Base-by-base conservation (phyloP, 2,888 invertebrate species). In the Stegophylla sp. region DNA sequence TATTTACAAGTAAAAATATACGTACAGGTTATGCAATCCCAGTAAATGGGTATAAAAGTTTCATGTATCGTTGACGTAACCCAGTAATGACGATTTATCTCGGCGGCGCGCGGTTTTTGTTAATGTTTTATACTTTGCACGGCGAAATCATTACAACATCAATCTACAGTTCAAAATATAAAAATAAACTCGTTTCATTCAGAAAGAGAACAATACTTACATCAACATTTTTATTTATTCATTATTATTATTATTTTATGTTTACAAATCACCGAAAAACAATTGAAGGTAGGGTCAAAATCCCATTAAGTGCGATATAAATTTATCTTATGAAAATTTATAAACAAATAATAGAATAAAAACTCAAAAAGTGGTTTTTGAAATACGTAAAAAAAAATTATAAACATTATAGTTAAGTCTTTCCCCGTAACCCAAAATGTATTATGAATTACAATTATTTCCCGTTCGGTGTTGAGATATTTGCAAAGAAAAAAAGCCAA, bases 31-130 rank as follows among this genome's bases (percentile, higher is more conserved):
- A 56, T 9, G 56, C 23, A 56, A 56, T 56, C 7, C 53, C n/a
- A 12, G 15, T 45, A 66, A 23, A 66, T 20, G 10, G 5, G n/a
- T 53, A n/a, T 20, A 43, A 43, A 43, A 45, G 23, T 64, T n/a
- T 63, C n/a, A 64, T 20, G 41, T 23, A 66, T 43, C 66, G 15
- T 43, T 66, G 43, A 23, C 66, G 66, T 66, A 66, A 66, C 26
- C 20, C 23, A 20, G 66, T 66, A 66, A 45, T 66, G 66, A 66
- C 45, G 45, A 66, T 45, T 45, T 66, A 66, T 66, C 43, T 66
- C 17, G 1, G 20, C 13, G 23, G 20, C 13, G 23, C 13, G 41
- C 43, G 43, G 66, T 66, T 64, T 64, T 43, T 45, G 26, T 53
- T n/a, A 20, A 9, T 20, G 53, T 9, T 53, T 20, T 53, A 53